Evolutionary conservation across 2,888 invertebrate species (phyloP), one percentile per base, ranked within the genome.

Genomic region (Nephrotoma flavescens): DNA sequence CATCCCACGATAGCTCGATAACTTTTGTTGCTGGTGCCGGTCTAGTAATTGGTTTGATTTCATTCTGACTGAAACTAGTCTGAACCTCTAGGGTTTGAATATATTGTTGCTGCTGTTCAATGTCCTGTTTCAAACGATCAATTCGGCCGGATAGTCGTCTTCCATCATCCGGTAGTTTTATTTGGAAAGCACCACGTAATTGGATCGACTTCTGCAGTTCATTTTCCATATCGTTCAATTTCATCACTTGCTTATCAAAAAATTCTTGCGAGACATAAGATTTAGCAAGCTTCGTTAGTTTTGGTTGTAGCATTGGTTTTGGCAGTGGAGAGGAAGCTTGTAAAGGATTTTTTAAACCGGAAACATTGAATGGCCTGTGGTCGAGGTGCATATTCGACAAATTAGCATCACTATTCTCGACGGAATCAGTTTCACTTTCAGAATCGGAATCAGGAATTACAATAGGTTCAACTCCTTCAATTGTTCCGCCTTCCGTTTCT

Each of bases 121-220:
- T 91, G 88, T 92, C 91, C 0, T 88, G 88, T 89, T 93, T 92
- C 41, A 94, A 89, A 0, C 89, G 89, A 0, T 91, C 90, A 41
- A 93, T 92, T 41, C 93, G 92, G 85, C 92, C 90, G 0, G 91
- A 90, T 86, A 96, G 90, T 89, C 93, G 93, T 31, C 90, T 45
- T 41, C 57, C 86, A 6, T 57, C 44, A 89, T 96, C 96, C 0
- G 95, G 95, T 6, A 96, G 90, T 87, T 89, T 90, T 41, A 88
- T 87, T 0, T 89, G 89, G 3, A 91, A 88, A 87, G 89, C 90
- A 6, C 89, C 89, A 3, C 88, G 87, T 6, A 92, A 88, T 45
- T 89, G 90, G 86, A 89, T 88, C 0, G 90, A 89, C 88, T 91
- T 93, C 4, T 90, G 90, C 1, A 93, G 88, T 42, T 94, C 93